Percentiles rank a stretch among this genome's conserved stretches.
phyloP scores from a whole-genome alignment of 2,888 invertebrate genomes.

The Dichetophora obliterata region DNA sequence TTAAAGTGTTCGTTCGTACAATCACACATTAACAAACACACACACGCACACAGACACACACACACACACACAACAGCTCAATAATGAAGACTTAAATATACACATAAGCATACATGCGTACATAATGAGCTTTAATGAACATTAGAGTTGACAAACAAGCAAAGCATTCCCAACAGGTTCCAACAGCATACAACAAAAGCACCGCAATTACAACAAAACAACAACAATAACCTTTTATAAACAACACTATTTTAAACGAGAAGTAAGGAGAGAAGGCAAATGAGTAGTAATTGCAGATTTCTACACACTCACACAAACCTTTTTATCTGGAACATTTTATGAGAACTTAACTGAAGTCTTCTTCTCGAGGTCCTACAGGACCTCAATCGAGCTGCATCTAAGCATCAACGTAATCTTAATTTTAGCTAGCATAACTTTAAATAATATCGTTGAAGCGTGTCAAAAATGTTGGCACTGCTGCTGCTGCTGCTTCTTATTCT shows the following conservation, averaged over 20 bases:
- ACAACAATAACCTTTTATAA: neutral
- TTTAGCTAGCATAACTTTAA: neutral
- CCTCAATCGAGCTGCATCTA: neutral
- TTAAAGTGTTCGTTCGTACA: neutral
- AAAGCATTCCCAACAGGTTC: too few species aligned
- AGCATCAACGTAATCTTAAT: slow-evolving; percentile 15
- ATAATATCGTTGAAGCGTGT: slow-evolving; percentile 19
- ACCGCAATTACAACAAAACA: neutral
- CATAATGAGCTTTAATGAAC: too few species aligned
- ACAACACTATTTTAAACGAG: neutral
- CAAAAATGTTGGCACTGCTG: neutral
- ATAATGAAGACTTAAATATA: too few species aligned
- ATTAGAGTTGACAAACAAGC: too few species aligned
- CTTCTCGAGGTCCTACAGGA: neutral
- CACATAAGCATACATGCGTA: too few species aligned
- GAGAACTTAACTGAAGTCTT: neutral
- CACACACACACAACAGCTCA: neutral
- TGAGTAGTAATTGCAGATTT: too few species aligned
- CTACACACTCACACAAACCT: neutral
- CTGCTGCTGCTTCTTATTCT: neutral
- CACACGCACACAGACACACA: too few species aligned
- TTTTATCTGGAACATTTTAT: neutral
- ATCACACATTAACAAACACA: neutral
- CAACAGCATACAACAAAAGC: neutral
- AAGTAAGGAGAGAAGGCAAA: neutral